Conservation (phyloP, 2,888 invertebrate genomes). For the Platycheirus albimanus region DNA sequence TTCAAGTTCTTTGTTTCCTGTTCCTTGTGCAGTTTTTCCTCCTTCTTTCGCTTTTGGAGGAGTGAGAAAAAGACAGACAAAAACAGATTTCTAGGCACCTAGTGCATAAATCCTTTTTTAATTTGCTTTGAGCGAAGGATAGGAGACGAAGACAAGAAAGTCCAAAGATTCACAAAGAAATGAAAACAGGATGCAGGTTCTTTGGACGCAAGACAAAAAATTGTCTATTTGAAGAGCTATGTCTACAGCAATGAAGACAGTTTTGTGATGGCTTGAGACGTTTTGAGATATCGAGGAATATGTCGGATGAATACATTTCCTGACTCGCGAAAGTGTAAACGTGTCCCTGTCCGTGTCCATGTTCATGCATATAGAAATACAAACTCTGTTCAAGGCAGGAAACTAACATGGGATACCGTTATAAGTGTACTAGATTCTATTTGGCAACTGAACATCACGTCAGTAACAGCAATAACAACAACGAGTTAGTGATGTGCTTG, state of each 20-base stretch:
- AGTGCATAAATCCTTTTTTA: conserved; percentile 69
- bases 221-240: conserved; percentile 1
- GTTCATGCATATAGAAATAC: background rate
- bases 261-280: conserved; percentile 49
- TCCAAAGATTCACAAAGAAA: conserved; percentile 36
- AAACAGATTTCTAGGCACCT: conserved; percentile 15
- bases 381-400: conserved; percentile 5
- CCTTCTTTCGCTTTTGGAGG: background rate
- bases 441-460: conserved; percentile 61
- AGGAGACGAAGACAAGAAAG: conserved; percentile 11
- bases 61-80: background rate
- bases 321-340: conserved; percentile 48
- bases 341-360: conserved; percentile 48
- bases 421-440: conserved; percentile 39
- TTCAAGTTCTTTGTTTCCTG: conserved; percentile 38
- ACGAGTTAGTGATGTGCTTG: conserved; percentile 44
- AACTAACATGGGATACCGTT: conserved; percentile 19
- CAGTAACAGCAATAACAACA: conserved; percentile 4
- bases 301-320: conserved; percentile 61
- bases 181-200: conserved; percentile 30
- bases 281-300: conserved; percentile 58
- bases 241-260: conserved; percentile 25
- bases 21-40: conserved; percentile 3
- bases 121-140: conserved; percentile 50
- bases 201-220: background rate